Base-by-base conservation (phyloP, 2,888 invertebrate species). In the Polia nebulosa region DNA sequence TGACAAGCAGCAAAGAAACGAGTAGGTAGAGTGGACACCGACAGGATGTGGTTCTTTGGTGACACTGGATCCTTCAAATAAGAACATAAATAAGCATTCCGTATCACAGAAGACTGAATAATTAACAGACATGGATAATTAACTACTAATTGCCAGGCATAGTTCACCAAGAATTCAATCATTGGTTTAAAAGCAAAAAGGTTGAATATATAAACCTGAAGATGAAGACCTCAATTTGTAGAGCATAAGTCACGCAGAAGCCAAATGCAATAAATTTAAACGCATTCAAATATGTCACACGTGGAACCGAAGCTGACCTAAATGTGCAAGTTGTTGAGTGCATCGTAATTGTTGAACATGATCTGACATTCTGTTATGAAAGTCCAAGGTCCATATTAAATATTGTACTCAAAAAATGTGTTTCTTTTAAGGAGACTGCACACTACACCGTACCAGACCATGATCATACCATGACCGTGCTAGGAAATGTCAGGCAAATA, bases 231-330 rank as follows among this genome's bases (percentile, higher is more conserved):
- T 39, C 22, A 57, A 41, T 73, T 59, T 25, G 20, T 59, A 67
- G 20, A 60, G 29, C 49, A 58, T 45, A 51, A 47, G 41, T n/a
- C 63, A 47, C 41, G 11, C 60, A 69, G 51, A 61, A 64, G 20
- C 41, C 22, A 44, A 58, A 65, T 62, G 59, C 22, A 58, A 61
- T 47, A 41, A n/a, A 69, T 58, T 57, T 60, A 57, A 63, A 64
- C 41, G 49, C 20, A 57, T 78, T 72, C 55, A 61, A 76, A 81
- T 70, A 72, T 74, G 81, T 74, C 72, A 53, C 70, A 55, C 76
- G 67, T 69, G 64, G 58, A 80, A 47, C 22, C 25, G 58, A 70
- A 71, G 55, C 64, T 83, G 83, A 81, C 83, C 83, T 80, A 81
- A 81, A 80, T 81, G 47, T 80, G 56, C 65, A 68, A 69, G 20